These are phyloP conservation scores for Lichenostomus cassidix DNA, from an alignment of 2,113 vertebrate genomes.

Conservation along the genomic window DNA sequence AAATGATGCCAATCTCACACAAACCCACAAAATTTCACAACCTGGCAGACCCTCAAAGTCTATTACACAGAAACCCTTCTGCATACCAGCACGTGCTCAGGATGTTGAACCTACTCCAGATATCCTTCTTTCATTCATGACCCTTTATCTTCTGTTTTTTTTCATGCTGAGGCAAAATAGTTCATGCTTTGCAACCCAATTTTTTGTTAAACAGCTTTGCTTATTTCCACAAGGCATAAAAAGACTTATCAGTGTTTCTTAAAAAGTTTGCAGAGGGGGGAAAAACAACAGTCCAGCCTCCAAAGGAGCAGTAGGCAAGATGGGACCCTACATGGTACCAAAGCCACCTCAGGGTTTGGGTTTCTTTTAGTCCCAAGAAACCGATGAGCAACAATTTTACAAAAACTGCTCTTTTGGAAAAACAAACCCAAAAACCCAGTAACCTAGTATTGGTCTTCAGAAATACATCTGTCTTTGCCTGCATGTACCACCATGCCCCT, in stretches of 20 bases:
- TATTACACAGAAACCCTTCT: fast-evolving
- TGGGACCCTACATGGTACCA: neutral
- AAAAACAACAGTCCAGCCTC: neutral
- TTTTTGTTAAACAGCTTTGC: conserved; percentile 16
- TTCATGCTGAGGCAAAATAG: conserved; percentile 50
- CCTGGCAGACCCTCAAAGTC: neutral
- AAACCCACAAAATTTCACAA: neutral
- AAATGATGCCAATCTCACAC: neutral
- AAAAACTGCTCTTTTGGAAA: neutral
- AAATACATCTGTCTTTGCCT: neutral
- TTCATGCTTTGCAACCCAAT: neutral
- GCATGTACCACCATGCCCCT: neutral
- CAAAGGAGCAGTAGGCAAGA: neutral
- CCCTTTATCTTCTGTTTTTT: conserved; percentile 60
- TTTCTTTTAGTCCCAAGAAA: neutral
- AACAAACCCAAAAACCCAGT: neutral
- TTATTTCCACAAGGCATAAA: neutral
- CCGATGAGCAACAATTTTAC: neutral
- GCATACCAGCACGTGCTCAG: neutral
- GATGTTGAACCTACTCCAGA: neutral
- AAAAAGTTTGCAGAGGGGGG: neutral
- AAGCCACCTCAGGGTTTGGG: neutral
- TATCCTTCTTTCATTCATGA: conserved; percentile 27
- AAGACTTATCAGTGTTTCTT: neutral
- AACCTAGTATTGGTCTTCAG: neutral